Evolutionary conservation across 1,140 invertebrate genomes (phyloP).

Genomic region (Bombus affinis): DNA sequence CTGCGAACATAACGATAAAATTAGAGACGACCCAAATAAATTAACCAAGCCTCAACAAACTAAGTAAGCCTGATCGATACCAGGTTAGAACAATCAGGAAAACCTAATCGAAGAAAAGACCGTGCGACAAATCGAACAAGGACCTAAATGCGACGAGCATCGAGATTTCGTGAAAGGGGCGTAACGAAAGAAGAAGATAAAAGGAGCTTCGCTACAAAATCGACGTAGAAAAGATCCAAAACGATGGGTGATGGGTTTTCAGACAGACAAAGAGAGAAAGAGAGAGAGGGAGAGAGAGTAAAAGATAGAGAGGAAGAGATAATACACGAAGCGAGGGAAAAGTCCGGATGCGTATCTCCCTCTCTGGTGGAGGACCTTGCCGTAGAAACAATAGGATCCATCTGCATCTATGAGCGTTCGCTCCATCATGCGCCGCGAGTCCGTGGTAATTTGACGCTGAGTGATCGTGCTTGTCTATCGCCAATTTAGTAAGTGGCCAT

Average conservation of each 20-base stretch:
- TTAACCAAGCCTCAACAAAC: not conserved
- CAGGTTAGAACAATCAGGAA: not conserved
- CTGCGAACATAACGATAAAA: not conserved
- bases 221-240: not conserved
- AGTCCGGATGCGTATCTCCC: constrained; percentile 29
- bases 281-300: not conserved
- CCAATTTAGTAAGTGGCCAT: constrained; percentile 66
- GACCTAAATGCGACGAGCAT: not conserved
- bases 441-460: constrained; percentile 48
- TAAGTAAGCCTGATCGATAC: not conserved
- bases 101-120: not conserved
- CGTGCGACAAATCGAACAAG: not conserved
- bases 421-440: constrained; percentile 46
- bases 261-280: not conserved
- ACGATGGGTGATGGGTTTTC: not conserved
- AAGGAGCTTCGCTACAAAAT: constrained; percentile 23
- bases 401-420: constrained; percentile 62
- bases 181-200: not conserved
- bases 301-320: constrained; percentile 24
- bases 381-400: constrained; percentile 64
- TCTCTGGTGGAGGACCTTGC: constrained; percentile 44
- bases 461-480: constrained; percentile 62
- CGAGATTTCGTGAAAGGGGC: not conserved
- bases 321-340: constrained; percentile 45
- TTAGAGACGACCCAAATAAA: not conserved